Base-by-base conservation (phyloP, 1,140 invertebrate genomes). In the Eufriesea mexicana region DNA sequence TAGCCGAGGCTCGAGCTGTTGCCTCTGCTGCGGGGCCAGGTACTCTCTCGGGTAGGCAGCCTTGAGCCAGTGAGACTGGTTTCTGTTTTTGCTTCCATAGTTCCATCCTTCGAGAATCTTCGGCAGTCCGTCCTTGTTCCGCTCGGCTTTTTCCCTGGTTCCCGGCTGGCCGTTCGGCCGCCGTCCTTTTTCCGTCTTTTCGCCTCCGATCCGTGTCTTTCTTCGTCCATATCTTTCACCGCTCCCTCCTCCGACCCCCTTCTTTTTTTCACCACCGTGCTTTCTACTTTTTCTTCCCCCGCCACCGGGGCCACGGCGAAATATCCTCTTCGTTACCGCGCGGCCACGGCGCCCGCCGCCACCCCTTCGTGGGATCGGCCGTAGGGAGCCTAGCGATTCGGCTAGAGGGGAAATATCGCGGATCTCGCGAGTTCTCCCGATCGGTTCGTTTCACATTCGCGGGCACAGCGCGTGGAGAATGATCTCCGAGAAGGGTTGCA, bases 1-100 rank as follows among this genome's bases (percentile, higher is more conserved):
- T 86, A 90, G 84, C 72, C 79, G 68, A 78, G 84, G 78, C 86
- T 67, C 85, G 67, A 59, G 76, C 76, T 66, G 73, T 66, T 71
- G 77, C 61, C 79, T 82, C 62, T 8, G 42, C 79, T 76, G 25
- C 67, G 76, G 49, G 51, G 68, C 84, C 86, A 77, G 87, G 66
- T 83, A 76, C 61, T 68, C 75, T 79, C 76, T 42, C 51, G 84
- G 88, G 77, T 82, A 85, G 89, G 81, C 93, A 94, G 93, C 94
- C 94, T 94, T 94, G 94, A 94, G 93, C 92, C 93, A 93, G 92
- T 93, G 92, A 94, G 94, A 94, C 94, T 94, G 94, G 93, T 94
- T 94, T 94, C 93, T 94, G 94, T 94, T 94, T 94, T 94, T 94
- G 92, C 93, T 93, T 93, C 92, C 91, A 94, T 92, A 92, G 91